These are phyloP conservation scores for Cenopis cana DNA, from an alignment of 2,888 invertebrate genomes.

Conservation along the genomic window DNA sequence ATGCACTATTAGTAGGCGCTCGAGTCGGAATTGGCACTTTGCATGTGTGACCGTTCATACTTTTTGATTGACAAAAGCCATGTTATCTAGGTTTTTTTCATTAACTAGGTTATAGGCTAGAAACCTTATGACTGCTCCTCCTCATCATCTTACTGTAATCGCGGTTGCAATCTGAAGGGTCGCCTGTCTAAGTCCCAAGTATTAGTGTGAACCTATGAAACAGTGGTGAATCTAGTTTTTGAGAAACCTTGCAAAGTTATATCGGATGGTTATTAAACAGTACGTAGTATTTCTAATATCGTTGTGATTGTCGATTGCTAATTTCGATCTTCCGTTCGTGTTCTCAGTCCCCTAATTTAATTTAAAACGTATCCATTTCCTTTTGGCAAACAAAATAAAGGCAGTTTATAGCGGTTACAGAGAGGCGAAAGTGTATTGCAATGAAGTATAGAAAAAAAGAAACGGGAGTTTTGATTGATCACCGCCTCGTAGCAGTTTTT, in stretches of 20 bases:
- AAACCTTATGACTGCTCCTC: too few species aligned
- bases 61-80: too few species aligned
- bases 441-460: slow-evolving; percentile 77
- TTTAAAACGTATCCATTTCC: slow-evolving; percentile 77
- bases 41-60: slow-evolving; percentile 57
- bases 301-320: slow-evolving; percentile 1
- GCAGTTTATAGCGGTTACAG: slow-evolving; percentile 78
- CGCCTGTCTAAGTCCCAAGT: too few species aligned
- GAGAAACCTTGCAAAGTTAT: too few species aligned
- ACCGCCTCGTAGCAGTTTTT: slow-evolving; percentile 79
- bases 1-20: slow-evolving; percentile 32
- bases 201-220: too few species aligned
- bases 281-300: neutral
- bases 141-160: too few species aligned
- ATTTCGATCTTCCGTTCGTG: neutral
- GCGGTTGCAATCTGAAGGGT: too few species aligned
- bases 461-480: slow-evolving; percentile 83
- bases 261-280: neutral
- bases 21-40: slow-evolving; percentile 54
- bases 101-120: too few species aligned
- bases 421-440: slow-evolving; percentile 80
- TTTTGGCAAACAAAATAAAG: slow-evolving; percentile 79
- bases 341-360: slow-evolving; percentile 66
- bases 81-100: too few species aligned
- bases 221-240: too few species aligned